Evolutionary conservation across 2,888 invertebrate genomes (phyloP).

Genomic region (Papilio demoleus): DNA sequence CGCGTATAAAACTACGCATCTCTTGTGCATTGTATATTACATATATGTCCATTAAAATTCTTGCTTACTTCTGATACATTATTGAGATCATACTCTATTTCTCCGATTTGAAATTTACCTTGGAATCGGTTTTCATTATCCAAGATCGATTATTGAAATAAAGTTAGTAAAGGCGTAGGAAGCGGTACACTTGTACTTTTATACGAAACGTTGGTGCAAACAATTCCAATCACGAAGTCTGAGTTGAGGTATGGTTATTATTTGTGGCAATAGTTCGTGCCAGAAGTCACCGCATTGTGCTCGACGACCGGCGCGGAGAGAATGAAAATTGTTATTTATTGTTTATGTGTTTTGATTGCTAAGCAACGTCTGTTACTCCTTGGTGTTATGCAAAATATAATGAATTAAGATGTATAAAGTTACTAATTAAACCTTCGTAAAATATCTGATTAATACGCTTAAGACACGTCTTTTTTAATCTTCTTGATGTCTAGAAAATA

Average conservation of each 20-base stretch:
- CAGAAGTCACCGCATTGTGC: constrained; percentile 32
- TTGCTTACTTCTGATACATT: too few species aligned
- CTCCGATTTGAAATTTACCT: too few species aligned
- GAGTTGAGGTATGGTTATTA: constrained; percentile 36
- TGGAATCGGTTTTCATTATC: too few species aligned
- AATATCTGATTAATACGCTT: too few species aligned
- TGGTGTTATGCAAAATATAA: not conserved
- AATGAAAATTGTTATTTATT: constrained; percentile 36
- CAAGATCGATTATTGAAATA: not conserved
- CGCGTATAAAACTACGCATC: too few species aligned
- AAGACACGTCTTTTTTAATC: too few species aligned
- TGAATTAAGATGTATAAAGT: not conserved
- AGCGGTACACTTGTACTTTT: constrained; percentile 16
- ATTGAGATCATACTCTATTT: too few species aligned
- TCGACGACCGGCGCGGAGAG: not conserved
- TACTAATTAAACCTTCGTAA: not conserved
- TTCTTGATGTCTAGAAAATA: too few species aligned
- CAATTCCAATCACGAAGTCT: constrained; percentile 38
- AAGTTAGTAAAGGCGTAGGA: not conserved
- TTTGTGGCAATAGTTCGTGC: constrained; percentile 37
- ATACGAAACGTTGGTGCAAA: constrained; percentile 16
- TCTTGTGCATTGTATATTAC: too few species aligned
- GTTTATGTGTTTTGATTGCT: constrained; percentile 20
- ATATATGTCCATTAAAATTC: not conserved
- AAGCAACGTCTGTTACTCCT: constrained; percentile 10